Conservation (phyloP, 2,797 vertebrate genomes). For the Sebastes wilsoni region DNA sequence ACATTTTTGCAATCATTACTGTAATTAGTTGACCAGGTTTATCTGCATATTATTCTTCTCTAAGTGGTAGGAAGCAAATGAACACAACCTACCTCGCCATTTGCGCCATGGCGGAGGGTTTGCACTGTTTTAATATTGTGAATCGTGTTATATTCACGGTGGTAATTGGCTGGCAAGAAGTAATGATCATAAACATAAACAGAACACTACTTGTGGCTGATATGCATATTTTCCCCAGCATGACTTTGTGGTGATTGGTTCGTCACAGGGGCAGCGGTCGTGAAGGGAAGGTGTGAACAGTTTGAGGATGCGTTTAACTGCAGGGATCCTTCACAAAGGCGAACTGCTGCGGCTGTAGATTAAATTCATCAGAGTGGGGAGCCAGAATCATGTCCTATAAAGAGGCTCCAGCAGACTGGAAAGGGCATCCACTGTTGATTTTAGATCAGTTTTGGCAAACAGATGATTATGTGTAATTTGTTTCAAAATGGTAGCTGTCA, state of each 20-base stretch:
- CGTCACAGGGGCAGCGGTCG: background rate
- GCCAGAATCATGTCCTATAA: background rate
- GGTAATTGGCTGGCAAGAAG: background rate
- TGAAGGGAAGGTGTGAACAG: background rate
- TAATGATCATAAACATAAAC: conserved; percentile 11
- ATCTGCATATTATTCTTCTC: conserved; percentile 56
- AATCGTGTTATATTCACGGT: background rate
- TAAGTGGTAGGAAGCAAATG: conserved; percentile 22
- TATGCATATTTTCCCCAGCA: background rate
- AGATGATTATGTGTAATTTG: conserved; percentile 11
- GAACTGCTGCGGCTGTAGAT: background rate
- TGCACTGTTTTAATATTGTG: background rate
- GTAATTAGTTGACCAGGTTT: conserved; percentile 63
- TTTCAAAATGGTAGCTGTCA: background rate
- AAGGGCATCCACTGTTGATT: background rate
- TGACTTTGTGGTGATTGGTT: background rate
- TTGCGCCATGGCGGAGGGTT: background rate
- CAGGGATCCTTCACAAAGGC: background rate
- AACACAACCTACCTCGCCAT: background rate
- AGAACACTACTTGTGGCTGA: background rate
- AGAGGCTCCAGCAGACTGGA: background rate
- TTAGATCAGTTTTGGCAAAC: background rate
- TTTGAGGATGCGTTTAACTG: conserved; percentile 10
- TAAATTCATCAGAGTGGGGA: background rate
- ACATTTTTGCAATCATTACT: conserved; percentile 65